Percentiles rank a stretch among this genome's conserved stretches.
Conservation (phyloP, 2,888 invertebrate genomes). For the Dryobota labecula region DNA sequence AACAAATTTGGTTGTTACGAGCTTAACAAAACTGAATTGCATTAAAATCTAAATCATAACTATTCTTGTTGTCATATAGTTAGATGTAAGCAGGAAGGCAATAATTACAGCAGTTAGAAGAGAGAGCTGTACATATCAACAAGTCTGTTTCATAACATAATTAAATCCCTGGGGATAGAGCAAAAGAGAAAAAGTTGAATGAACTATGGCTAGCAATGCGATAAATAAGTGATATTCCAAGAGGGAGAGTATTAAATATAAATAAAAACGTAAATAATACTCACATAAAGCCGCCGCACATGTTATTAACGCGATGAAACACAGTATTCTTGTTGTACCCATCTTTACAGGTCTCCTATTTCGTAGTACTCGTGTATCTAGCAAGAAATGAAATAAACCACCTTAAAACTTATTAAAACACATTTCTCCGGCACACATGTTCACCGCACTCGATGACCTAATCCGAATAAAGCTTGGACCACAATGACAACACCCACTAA, state of each 20-base stretch:
- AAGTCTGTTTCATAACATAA: constrained; percentile 29
- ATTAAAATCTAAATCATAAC: background rate
- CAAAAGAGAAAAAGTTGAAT: constrained; percentile 71
- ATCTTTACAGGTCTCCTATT: constrained; percentile 80
- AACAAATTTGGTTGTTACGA: background rate
- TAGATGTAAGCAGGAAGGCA: constrained; percentile 10
- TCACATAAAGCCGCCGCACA: constrained; percentile 85
- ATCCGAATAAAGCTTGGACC: constrained; percentile 86
- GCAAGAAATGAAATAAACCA: constrained; percentile 85
- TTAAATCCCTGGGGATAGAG: constrained; percentile 2
- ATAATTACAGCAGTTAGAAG: constrained; percentile 3
- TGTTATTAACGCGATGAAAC: constrained; percentile 81
- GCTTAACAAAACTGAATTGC: background rate
- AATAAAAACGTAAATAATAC: constrained; percentile 73
- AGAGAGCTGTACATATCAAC: constrained; percentile 33
- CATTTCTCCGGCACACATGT: constrained; percentile 88
- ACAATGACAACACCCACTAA: constrained; percentile 91
- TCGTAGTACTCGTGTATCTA: constrained; percentile 86
- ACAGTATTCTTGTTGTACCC: constrained; percentile 83
- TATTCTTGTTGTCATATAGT: background rate
- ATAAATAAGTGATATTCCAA: constrained; percentile 50
- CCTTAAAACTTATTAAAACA: constrained; percentile 79
- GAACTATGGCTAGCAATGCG: constrained; percentile 63
- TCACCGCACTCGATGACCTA: constrained; percentile 89
- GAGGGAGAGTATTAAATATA: constrained; percentile 13